These are phyloP conservation scores for Cryptus viduatorius DNA, from an alignment of 2,888 invertebrate species.

Conservation along the genomic window DNA sequence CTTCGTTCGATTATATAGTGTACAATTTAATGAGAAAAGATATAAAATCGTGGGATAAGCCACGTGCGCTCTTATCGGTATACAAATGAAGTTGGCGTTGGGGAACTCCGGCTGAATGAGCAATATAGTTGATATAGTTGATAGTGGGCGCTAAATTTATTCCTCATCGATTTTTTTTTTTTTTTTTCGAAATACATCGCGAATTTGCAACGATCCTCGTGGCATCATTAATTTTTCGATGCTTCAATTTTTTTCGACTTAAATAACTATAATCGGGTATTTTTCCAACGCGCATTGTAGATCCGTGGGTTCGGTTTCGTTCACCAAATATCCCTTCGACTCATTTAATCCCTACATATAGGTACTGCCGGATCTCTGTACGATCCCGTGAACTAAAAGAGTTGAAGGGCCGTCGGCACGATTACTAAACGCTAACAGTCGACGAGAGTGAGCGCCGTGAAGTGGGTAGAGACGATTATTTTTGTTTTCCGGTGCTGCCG, in stretches of 20 bases:
- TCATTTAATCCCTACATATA: constrained; percentile 12
- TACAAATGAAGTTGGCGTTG: constrained; percentile 22
- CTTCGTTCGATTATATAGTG: neutral
- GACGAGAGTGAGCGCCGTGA: constrained; percentile 50
- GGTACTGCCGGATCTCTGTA: constrained; percentile 38
- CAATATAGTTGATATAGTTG: constrained; percentile 31
- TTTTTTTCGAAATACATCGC: neutral
- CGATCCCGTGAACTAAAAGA: constrained; percentile 56
- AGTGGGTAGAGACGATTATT: constrained; percentile 69
- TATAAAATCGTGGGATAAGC: constrained; percentile 49
- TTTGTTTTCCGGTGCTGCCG: constrained; percentile 66
- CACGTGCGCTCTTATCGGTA: constrained; percentile 53
- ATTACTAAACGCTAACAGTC: constrained; percentile 66
- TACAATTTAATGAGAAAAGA: constrained; percentile 24
- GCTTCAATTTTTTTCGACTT: too few relatives aligned
- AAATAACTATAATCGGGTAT: too few relatives aligned
- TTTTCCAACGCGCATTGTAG: too few relatives aligned
- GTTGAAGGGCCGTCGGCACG: constrained; percentile 64
- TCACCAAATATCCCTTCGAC: neutral
- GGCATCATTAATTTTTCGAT: neutral
- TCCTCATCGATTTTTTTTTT: constrained; percentile 36
- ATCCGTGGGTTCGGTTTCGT: neutral
- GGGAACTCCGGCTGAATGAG: constrained; percentile 18
- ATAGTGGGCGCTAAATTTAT: constrained; percentile 30
- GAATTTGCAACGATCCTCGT: constrained; percentile 6